Evolutionary conservation across 2,797 vertebrate genomes (phyloP).

Genomic region (Syngnathus acus): DNA sequence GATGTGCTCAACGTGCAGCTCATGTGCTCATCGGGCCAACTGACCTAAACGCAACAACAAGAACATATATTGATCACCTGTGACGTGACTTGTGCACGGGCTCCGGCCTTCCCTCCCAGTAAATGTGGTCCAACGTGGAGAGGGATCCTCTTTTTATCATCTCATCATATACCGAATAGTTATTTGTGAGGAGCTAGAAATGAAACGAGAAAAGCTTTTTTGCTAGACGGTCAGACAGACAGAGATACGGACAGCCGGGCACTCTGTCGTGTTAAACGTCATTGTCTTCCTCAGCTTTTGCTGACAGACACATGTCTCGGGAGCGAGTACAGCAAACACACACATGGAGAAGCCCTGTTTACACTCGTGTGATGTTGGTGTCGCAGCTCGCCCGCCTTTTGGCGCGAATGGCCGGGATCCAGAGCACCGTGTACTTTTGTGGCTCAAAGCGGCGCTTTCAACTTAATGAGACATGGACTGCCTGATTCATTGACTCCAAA

Average conservation of each 20-base stretch:
- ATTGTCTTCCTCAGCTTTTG: background rate
- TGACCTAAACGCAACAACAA: conserved; percentile 13
- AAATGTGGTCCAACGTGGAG: too few species aligned
- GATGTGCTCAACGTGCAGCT: too few species aligned
- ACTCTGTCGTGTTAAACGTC: background rate
- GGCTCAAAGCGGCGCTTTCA: conserved; percentile 57
- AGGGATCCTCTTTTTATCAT: too few species aligned
- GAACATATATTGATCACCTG: conserved; percentile 11
- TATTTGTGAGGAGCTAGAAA: too few species aligned
- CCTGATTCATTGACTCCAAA: conserved; percentile 64
- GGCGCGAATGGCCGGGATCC: conserved; percentile 22
- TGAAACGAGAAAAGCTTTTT: too few species aligned
- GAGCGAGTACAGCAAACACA: background rate
- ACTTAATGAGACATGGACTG: conserved; percentile 64
- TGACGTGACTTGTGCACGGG: too few species aligned
- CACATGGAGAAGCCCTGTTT: conserved; percentile 11
- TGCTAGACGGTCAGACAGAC: too few species aligned
- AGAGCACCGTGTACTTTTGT: conserved; percentile 57
- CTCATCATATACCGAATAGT: too few species aligned
- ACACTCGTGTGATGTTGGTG: conserved; percentile 3
- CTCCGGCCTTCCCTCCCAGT: too few species aligned
- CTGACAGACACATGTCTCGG: background rate
- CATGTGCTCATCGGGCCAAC: conserved; percentile 10
- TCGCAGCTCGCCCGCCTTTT: conserved; percentile 2
- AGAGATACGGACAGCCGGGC: background rate